Conservation (phyloP, 1,140 invertebrate species). For the Yoshiicerus persimilis region DNA sequence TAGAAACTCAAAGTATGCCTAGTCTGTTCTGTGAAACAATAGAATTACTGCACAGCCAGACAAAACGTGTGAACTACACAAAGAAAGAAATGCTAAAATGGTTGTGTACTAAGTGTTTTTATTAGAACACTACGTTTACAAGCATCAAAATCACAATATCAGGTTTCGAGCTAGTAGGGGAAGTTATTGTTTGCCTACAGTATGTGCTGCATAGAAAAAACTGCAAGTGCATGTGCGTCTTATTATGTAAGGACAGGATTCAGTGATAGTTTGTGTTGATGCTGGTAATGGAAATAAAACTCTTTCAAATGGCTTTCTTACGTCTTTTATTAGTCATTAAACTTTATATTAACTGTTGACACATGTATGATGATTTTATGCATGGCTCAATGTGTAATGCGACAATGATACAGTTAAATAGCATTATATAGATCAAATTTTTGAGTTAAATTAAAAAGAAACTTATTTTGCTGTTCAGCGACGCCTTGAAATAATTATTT, state of each 20-base stretch:
- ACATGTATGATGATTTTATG: not conserved
- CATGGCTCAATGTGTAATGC: not conserved
- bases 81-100: not conserved
- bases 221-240: not conserved
- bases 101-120: not conserved
- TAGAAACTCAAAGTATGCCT: not conserved
- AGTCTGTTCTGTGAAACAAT: not conserved
- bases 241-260: not conserved
- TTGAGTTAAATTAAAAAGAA: not conserved
- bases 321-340: conserved; percentile 17
- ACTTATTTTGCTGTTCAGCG: not conserved
- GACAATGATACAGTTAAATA: not conserved
- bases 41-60: not conserved
- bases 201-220: not conserved
- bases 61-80: conserved; percentile 9
- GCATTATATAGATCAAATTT: not conserved
- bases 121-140: not conserved
- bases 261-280: not conserved
- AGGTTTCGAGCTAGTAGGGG: not conserved
- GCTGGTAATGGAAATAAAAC: not conserved
- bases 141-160: not conserved
- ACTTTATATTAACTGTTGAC: conserved; percentile 4
- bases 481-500: too few species aligned
- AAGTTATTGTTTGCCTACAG: not conserved
- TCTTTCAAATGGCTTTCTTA: not conserved